Percentiles rank a stretch among this genome's conserved stretches.
phyloP scores from a whole-genome alignment of 2,797 vertebrate genomes.

The Tapera naevia region DNA sequence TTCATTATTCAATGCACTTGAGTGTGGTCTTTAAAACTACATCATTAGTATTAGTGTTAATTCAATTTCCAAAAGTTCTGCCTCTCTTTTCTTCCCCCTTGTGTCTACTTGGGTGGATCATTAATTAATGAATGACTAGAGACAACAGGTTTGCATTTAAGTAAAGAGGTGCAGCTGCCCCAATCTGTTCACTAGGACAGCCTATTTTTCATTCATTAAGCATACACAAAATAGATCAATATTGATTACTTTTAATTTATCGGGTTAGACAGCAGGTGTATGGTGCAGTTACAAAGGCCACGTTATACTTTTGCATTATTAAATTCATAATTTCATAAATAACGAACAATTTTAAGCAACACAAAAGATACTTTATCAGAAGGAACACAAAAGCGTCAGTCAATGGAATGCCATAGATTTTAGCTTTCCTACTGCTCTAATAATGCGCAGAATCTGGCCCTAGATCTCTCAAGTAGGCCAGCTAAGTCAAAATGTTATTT shows the following conservation, averaged over 20 bases:
- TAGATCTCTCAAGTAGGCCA: background rate
- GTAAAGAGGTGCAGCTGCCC: background rate
- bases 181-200: conserved; percentile 41
- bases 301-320: background rate
- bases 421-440: background rate
- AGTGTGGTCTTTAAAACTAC: conserved; percentile 62
- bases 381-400: background rate
- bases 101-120: conserved; percentile 3
- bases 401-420: background rate
- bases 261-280: background rate
- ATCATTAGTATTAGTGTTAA: conserved; percentile 49
- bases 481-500: background rate
- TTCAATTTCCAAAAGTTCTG: conserved; percentile 61
- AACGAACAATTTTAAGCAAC: background rate
- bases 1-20: conserved; percentile 66
- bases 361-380: background rate
- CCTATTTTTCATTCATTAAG: conserved; percentile 20
- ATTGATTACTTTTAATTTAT: conserved; percentile 59
- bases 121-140: conserved; percentile 60
- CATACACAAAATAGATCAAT: conserved; percentile 31
- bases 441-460: background rate
- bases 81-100: conserved; percentile 42
- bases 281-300: background rate
- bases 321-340: background rate
- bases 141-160: conserved; percentile 58